Conservation (phyloP, 2,888 invertebrate genomes). For the Conus canariensis region DNA sequence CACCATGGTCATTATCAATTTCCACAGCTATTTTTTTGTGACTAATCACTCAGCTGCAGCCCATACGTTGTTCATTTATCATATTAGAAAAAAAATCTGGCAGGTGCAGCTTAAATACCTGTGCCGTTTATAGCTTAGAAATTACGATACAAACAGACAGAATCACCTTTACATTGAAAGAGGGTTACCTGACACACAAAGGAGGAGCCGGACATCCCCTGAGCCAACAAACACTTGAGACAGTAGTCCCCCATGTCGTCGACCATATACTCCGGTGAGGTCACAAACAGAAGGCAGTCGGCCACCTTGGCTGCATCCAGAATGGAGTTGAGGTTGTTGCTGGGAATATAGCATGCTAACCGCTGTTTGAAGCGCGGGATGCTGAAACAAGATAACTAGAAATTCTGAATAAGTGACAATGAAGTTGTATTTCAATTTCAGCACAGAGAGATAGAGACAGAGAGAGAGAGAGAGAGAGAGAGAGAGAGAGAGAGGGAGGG, state of each 20-base stretch:
- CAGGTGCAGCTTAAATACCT: too few species aligned
- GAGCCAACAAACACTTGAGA: conserved; percentile 88
- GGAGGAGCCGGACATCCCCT: conserved; percentile 87
- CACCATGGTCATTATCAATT: neutral
- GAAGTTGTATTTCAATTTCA: neutral
- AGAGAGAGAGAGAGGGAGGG: too few species aligned
- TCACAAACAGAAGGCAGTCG: conserved; percentile 89
- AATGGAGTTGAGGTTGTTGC: conserved; percentile 86
- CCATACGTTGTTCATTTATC: too few species aligned
- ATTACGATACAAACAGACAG: too few species aligned
- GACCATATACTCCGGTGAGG: conserved; percentile 82
- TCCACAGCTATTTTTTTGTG: too few species aligned
- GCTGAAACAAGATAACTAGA: conserved; percentile 80
- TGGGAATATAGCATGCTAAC: conserved; percentile 89
- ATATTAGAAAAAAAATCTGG: too few species aligned
- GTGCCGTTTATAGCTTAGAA: too few species aligned
- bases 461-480: too few species aligned
- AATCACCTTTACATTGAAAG: too few species aligned
- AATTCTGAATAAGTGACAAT: neutral
- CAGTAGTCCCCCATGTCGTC: conserved; percentile 90
- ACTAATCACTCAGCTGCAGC: too few species aligned
- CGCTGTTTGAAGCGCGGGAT: conserved; percentile 92
- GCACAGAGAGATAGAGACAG: neutral
- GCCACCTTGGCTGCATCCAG: conserved; percentile 82
- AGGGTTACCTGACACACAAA: conserved; percentile 70